Evolutionary conservation across 1,140 invertebrate species (phyloP).

Genomic region (Gryon sp.): DNA sequence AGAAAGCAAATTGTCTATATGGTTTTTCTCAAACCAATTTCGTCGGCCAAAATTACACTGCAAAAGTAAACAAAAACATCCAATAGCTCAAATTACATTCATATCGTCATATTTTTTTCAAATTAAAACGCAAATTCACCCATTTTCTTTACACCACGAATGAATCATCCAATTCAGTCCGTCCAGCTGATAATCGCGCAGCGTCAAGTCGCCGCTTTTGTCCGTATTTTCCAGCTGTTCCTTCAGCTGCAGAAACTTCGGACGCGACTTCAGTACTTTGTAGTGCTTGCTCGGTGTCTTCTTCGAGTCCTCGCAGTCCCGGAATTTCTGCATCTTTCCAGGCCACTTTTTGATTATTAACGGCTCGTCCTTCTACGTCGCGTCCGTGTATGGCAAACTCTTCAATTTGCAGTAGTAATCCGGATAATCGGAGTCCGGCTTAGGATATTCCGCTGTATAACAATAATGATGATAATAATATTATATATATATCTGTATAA

Average conservation of each 20-base stretch:
- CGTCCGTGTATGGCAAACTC: conserved; percentile 96
- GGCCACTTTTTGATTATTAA: conserved; percentile 93
- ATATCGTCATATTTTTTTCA: too few species aligned
- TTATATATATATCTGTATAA: too few species aligned
- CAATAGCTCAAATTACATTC: too few species aligned
- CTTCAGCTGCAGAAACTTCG: conserved; percentile 96
- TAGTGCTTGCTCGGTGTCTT: conserved; percentile 93
- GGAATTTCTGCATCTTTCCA: conserved; percentile 91
- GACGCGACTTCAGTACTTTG: conserved; percentile 90
- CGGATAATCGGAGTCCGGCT: conserved; percentile 85
- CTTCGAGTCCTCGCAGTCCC: conserved; percentile 90
- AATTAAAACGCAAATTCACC: conserved; percentile 67
- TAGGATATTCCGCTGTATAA: conserved; percentile 85
- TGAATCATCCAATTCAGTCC: conserved; percentile 99
- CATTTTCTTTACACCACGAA: conserved; percentile 99
- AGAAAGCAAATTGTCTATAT: conserved; percentile 97
- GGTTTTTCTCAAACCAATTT: conserved; percentile 99
- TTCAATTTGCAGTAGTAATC: conserved; percentile 99
- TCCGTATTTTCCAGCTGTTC: conserved; percentile 93
- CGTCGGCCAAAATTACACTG: conserved; percentile 97
- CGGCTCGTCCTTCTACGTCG: conserved; percentile 96
- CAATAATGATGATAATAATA: too few species aligned
- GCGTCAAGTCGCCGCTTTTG: conserved; percentile 82
- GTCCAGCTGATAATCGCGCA: conserved; percentile 99
- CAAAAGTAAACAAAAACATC: conserved; percentile 29